Evolutionary conservation across 92 coral and sea anemone genomes (phyloP).

Genomic region (Epizoanthus illoricatus): DNA sequence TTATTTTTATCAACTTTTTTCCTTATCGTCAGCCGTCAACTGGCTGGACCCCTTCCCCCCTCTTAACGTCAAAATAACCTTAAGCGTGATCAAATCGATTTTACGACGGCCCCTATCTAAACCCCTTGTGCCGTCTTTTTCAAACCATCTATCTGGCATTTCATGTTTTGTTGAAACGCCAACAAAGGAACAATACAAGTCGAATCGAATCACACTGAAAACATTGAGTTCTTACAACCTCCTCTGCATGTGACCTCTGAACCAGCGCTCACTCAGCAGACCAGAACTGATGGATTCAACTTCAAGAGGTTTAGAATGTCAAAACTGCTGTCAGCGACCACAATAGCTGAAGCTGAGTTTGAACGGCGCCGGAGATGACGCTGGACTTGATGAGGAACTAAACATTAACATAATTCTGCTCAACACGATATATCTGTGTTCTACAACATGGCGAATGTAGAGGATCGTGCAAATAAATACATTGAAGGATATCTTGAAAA

Average conservation of each 20-base stretch:
- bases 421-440: neutral
- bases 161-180: too few relatives aligned
- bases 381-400: neutral
- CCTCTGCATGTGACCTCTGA: constrained; percentile 25
- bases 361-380: constrained; percentile 11
- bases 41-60: too few relatives aligned
- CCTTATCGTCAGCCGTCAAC: too few relatives aligned
- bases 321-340: constrained; percentile 3
- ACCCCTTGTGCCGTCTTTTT: too few relatives aligned
- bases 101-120: too few relatives aligned
- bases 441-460: constrained; percentile 42
- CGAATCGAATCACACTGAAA: too few relatives aligned
- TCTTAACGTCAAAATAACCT: too few relatives aligned
- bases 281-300: constrained; percentile 31
- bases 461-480: constrained; percentile 53
- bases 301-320: constrained; percentile 25
- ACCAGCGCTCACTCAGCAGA: neutral
- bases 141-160: too few relatives aligned
- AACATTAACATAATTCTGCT: neutral
- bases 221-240: neutral
- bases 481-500: constrained; percentile 75
- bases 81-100: too few relatives aligned
- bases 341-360: neutral
- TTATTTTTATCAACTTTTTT: too few relatives aligned
- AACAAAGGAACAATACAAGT: too few relatives aligned